phyloP scores from a whole-genome alignment of 2,888 invertebrate genomes.

The Netelia inedita region DNA sequence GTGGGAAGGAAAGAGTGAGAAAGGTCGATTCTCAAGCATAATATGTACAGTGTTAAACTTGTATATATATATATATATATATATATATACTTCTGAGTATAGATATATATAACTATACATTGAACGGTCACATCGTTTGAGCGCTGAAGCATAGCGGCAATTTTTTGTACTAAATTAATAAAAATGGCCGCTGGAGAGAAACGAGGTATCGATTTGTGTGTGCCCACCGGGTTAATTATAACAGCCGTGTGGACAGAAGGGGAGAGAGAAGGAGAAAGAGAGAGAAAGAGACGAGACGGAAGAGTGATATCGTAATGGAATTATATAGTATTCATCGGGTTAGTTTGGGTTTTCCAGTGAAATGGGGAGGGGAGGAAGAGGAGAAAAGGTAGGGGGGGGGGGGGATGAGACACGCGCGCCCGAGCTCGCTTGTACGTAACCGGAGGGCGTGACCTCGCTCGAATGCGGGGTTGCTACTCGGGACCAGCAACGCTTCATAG shows the following conservation, averaged over 20 bases:
- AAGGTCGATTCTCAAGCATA: conserved; percentile 69
- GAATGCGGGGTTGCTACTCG: conserved; percentile 32
- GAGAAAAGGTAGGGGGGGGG: neutral
- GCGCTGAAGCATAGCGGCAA: conserved; percentile 49
- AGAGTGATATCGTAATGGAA: conserved; percentile 65
- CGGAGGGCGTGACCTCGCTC: conserved; percentile 66
- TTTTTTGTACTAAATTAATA: conserved; percentile 69
- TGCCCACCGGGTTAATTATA: conserved; percentile 63
- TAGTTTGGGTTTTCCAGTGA: conserved; percentile 47
- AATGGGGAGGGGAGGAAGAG: neutral
- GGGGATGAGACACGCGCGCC: conserved; percentile 10
- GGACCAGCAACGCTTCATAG: conserved; percentile 49
- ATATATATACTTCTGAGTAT: neutral
- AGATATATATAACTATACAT: neutral
- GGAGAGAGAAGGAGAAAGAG: conserved; percentile 32
- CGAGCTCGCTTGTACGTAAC: conserved; percentile 32
- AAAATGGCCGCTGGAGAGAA: conserved; percentile 66
- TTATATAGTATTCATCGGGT: conserved; percentile 66
- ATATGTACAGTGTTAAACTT: conserved; percentile 68
- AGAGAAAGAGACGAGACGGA: conserved; percentile 21
- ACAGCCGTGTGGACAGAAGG: conserved; percentile 31
- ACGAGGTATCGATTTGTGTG: conserved; percentile 57
- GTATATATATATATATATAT: conserved; percentile 14
- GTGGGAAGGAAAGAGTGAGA: conserved; percentile 45
- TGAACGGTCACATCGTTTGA: conserved; percentile 45